Conservation (phyloP, 2,797 vertebrate species). For the Enteromius treurensis region DNA sequence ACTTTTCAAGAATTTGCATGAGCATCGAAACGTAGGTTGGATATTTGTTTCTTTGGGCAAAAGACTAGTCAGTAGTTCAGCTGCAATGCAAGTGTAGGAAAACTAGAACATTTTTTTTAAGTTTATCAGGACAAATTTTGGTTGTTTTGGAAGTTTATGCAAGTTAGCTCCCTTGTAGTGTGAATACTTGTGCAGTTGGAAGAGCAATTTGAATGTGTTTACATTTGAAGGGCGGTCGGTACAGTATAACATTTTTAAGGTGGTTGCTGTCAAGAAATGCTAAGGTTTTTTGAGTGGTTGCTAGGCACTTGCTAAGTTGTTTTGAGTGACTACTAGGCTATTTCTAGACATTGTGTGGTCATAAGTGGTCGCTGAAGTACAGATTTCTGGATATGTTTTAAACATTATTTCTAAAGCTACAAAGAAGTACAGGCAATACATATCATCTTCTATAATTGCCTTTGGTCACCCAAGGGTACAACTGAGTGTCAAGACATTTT, state of each 20-base stretch:
- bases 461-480: constrained; percentile 2
- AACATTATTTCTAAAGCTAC: neutral
- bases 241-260: neutral
- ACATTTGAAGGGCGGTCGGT: neutral
- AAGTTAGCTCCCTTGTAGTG: neutral
- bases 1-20: neutral
- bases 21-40: neutral
- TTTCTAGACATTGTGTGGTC: neutral
- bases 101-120: neutral
- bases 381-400: neutral
- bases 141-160: neutral
- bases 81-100: neutral
- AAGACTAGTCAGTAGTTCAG: neutral
- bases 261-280: neutral
- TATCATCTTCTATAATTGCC: constrained; percentile 1
- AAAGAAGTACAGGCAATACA: neutral
- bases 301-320: neutral
- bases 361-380: neutral
- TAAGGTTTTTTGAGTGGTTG: neutral
- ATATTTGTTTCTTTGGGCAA: neutral
- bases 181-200: neutral
- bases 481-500: constrained; percentile 9
- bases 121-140: neutral
- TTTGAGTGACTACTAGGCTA: neutral
- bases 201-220: neutral